Conservation (phyloP, 2,888 invertebrate genomes). For the Cephus nigrinus region DNA sequence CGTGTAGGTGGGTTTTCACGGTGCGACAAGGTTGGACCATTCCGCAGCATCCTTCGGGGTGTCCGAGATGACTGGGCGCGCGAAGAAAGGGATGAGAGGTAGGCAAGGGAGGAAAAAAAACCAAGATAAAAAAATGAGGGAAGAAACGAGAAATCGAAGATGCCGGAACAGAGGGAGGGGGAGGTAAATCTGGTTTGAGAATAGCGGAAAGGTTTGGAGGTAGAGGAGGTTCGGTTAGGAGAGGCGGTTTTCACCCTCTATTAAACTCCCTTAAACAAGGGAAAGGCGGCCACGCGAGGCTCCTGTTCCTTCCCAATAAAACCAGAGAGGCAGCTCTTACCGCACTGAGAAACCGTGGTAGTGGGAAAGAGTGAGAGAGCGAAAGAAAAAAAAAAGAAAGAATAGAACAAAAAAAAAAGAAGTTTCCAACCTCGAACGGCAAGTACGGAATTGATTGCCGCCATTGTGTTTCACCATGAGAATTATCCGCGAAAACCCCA, state of each 20-base stretch:
- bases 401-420: constrained; percentile 1
- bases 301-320: constrained; percentile 49
- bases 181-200: constrained; percentile 9
- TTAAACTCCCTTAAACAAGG: constrained; percentile 69
- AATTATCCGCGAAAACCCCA: constrained; percentile 7
- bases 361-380: constrained; percentile 28
- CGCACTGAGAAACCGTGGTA: constrained; percentile 39
- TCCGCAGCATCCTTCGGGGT: constrained; percentile 6
- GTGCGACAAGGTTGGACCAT: background rate
- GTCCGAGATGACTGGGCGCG: constrained; percentile 37
- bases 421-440: constrained; percentile 17
- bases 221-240: constrained; percentile 17
- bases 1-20: background rate
- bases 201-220: background rate
- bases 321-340: constrained; percentile 35
- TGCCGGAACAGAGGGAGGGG: constrained; percentile 15
- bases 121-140: constrained; percentile 4
- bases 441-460: constrained; percentile 32
- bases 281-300: constrained; percentile 68
- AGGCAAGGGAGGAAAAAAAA: constrained; percentile 32
- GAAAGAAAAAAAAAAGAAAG: background rate
- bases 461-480: constrained; percentile 31
- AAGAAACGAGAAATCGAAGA: constrained; percentile 9
- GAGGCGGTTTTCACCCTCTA: constrained; percentile 64
- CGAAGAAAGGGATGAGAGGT: constrained; percentile 26